Evolutionary conservation across 1,140 invertebrate genomes (phyloP).

Genomic region (Brachionus angularis): DNA sequence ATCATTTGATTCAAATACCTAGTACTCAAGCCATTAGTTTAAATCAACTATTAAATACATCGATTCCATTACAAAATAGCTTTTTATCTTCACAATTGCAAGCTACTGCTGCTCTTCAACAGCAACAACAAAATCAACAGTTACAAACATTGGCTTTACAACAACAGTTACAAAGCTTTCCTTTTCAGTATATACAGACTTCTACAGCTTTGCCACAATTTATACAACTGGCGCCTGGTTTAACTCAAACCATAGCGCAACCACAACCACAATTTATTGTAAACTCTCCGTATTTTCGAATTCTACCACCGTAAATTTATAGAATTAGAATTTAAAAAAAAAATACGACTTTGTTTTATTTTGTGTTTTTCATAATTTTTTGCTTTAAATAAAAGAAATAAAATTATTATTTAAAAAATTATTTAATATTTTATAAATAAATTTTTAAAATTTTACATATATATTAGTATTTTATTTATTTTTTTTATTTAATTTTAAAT

Average conservation of each 20-base stretch:
- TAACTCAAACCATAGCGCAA: neutral
- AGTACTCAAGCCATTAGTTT: neutral
- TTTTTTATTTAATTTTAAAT: too few species aligned
- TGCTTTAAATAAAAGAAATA: too few species aligned
- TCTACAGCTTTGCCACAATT: neutral
- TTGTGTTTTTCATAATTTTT: too few species aligned
- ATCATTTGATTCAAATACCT: conserved; percentile 16
- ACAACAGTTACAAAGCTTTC: neutral
- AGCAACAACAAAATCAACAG: too few species aligned
- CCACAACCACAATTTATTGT: conserved; percentile 33
- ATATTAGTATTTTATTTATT: too few species aligned
- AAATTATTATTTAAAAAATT: too few species aligned
- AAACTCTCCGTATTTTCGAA: conserved; percentile 28
- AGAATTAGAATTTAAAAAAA: too few species aligned
- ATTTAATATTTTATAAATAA: too few species aligned
- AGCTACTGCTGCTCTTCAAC: neutral
- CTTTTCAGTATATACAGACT: conserved; percentile 10
- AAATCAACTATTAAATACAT: neutral
- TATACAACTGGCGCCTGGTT: conserved; percentile 18
- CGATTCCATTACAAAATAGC: neutral
- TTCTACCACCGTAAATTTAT: too few species aligned
- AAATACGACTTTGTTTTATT: too few species aligned
- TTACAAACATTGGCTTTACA: neutral
- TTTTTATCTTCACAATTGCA: neutral
- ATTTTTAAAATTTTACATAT: too few species aligned